Evolutionary conservation across 2,888 invertebrate species (phyloP), one percentile per base, ranked within the genome.

Genomic region (Lepidochrysops patricia): DNA sequence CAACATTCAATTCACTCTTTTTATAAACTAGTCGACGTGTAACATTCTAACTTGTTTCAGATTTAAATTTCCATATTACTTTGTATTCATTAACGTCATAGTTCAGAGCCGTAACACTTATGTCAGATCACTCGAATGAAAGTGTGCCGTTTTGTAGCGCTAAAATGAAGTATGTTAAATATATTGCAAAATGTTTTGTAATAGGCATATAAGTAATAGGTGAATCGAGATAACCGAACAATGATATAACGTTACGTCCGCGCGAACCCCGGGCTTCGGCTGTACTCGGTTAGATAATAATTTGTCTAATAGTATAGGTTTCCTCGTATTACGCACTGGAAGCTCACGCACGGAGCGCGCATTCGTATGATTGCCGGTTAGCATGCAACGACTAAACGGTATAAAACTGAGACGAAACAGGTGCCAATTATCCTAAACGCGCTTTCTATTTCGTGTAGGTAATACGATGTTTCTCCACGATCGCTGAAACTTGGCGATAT

Each of bases 271-370:
- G 9, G 19, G 19, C 9, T 63, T 66, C 62, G 61, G 64, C 67
- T 62, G 67, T 61, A n/a, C 66, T 63, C 66, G 64, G 74, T 84
- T 82, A 80, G 79, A 80, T 84, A 84, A 84, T 73, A 69, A 74
- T 70, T 72, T 72, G 70, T 43, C 43, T 23, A 23, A 43, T 78
- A 73, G 76, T 70, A 68, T 72, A 68, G 58, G 71, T 78, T 85
- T 86, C 80, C 83, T 80, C 62, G 71, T 82, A 72, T 85, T 84
- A 82, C 81, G 80, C 76, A 68, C 70, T 66, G 65, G 60, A 64
- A 65, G 69, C 71, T 68, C 71, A 67, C 72, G 69, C 66, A 68
- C 67, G 65, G 64, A 66, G 66, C 66, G 19, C 62, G 65, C 64
- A 68, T 61, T 67, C 67, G 69, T 69, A 66, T 70, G 72, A 69